These are phyloP conservation scores for Scopus umbretta DNA, from an alignment of 2,113 vertebrate genomes.

Conservation along the genomic window DNA sequence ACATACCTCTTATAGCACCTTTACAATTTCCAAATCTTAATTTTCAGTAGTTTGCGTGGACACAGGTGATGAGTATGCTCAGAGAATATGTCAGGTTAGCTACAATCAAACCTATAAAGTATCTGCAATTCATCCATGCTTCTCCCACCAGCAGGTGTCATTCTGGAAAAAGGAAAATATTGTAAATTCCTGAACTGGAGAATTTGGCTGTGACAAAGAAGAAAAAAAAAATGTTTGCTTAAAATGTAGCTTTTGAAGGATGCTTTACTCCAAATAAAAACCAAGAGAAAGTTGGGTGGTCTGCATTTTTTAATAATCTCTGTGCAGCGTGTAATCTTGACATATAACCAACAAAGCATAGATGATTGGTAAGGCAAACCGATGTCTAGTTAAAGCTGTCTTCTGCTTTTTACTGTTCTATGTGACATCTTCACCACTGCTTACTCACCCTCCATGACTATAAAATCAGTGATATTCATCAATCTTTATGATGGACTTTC, in stretches of 20 bases:
- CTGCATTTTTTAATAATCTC: not conserved
- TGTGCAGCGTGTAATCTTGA: not conserved
- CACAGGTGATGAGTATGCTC: not conserved
- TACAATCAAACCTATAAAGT: slow-evolving; percentile 26
- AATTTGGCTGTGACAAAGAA: slow-evolving; percentile 50
- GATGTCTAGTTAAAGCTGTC: not conserved
- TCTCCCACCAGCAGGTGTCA: slow-evolving; percentile 78
- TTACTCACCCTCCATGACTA: not conserved
- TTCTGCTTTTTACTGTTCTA: not conserved
- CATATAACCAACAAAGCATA: not conserved
- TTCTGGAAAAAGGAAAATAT: slow-evolving; percentile 78
- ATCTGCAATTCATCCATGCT: slow-evolving; percentile 65
- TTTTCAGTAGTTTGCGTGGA: not conserved
- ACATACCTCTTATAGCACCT: not conserved
- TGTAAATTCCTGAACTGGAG: slow-evolving; percentile 55
- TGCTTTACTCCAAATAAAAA: not conserved
- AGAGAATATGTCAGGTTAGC: not conserved
- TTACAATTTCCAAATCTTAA: not conserved
- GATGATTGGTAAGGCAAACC: not conserved
- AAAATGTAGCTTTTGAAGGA: not conserved
- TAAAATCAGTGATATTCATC: not conserved
- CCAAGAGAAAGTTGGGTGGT: not conserved
- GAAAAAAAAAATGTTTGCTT: not conserved
- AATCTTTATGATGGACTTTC: not conserved
- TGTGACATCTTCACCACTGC: not conserved